phyloP scores from a whole-genome alignment of 2,888 invertebrate species.

The Theristus sp. region DNA sequence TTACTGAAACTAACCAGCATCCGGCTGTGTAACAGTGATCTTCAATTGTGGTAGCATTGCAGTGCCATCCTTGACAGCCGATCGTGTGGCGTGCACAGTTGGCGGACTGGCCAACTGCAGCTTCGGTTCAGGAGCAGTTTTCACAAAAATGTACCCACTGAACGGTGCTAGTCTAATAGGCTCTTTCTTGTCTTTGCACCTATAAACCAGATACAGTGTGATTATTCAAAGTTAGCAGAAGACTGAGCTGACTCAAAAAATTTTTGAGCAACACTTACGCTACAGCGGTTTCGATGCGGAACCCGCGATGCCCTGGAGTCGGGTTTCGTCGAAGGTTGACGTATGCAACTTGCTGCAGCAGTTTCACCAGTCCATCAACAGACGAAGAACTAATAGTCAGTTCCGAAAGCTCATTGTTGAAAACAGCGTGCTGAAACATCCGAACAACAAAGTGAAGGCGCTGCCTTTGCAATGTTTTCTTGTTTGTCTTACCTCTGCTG shows the following conservation, averaged over 20 bases:
- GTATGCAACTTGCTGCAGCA: slow-evolving; percentile 49
- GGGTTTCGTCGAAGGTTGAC: slow-evolving; percentile 75
- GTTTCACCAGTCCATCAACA: slow-evolving; percentile 26
- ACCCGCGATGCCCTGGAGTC: slow-evolving; percentile 76
- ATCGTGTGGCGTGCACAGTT: slow-evolving; percentile 63
- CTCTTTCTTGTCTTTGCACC: slow-evolving; percentile 51
- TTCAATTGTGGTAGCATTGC: slow-evolving; percentile 66
- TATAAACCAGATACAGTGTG: too few relatives aligned
- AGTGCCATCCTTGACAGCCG: slow-evolving; percentile 65
- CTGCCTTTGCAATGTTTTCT: too few relatives aligned
- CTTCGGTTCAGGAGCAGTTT: slow-evolving; percentile 62
- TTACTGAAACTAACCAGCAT: slow-evolving; percentile 10
- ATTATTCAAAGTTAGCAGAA: too few relatives aligned
- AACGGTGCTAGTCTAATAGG: slow-evolving; percentile 53
- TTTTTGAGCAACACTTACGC: slow-evolving; percentile 41
- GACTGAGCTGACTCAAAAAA: too few relatives aligned
- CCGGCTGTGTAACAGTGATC: slow-evolving; percentile 37
- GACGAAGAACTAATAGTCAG: slow-evolving; percentile 31
- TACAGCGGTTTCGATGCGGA: slow-evolving; percentile 59
- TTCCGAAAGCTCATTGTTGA: slow-evolving; percentile 33
- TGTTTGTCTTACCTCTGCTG: slow-evolving; percentile 62
- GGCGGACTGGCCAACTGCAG: slow-evolving; percentile 43
- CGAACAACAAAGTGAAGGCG: too few relatives aligned
- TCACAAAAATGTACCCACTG: slow-evolving; percentile 67
- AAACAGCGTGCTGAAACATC: slow-evolving; percentile 29